Base-by-base conservation (phyloP, 2,113 vertebrate genomes). In the Condylura cristata region DNA sequence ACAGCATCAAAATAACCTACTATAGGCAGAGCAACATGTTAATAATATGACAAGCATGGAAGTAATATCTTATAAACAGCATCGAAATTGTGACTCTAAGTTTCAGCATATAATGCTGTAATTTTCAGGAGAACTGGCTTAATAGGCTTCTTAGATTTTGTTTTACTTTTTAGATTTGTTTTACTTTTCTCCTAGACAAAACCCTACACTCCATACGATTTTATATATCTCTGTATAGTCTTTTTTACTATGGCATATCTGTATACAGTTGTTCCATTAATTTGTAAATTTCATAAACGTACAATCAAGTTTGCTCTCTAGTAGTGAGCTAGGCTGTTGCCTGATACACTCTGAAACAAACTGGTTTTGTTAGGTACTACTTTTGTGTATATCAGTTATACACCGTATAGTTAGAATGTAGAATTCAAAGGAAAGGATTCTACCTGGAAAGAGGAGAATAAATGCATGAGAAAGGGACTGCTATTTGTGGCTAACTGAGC, bases 121-220 rank as follows among this genome's bases (percentile, higher is more conserved):
- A 89, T 91, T 91, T 71, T 34, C 46, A 93, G 34, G 53, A 60
- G 12, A 85, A 74, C 17, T 58, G 32, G n/a, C 66, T 90, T 90
- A 75, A 46, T 70, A 51, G 11, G 17, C 41, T 63, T 94, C 14
- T 89, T 70, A 79, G 34, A 68, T 83, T 93, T 89, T n/a, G 58
- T 10, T n/a, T n/a, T n/a, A n/a, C n/a, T n/a, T n/a, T n/a, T n/a
- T n/a, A n/a, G n/a, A 34, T 66, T 83, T 83, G 5, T 78, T 93
- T 78, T 85, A 75, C 81, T 95, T 28, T 2, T 83, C 18, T 70
- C 61, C 14, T 39, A 18, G 4, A 56, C 5, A 75, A 83, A 78
- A 93, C 60, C 16, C 34, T 65, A 83, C 1, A 58, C 14, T 88
- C 60, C 18, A 20, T 74, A 86, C 93, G 17, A 63, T 26, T 80